phyloP scores from a whole-genome alignment of 2,888 invertebrate genomes.

The Polyommatus icarus region DNA sequence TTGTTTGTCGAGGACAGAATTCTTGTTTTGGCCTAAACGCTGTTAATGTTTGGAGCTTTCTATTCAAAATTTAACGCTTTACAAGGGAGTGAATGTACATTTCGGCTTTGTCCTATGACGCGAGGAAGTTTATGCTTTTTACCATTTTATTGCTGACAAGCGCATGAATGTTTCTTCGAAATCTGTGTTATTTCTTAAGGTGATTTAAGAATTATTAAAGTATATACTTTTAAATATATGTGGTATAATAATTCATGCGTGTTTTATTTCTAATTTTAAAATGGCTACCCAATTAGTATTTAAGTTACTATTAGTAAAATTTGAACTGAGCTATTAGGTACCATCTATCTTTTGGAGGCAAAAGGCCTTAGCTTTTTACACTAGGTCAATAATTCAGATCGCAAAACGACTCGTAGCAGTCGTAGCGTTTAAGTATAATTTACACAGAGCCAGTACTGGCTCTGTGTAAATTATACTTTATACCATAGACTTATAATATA shows the following conservation, averaged over 20 bases:
- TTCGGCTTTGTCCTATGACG: constrained; percentile 5
- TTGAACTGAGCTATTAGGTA: too few relatives aligned
- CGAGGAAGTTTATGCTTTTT: constrained; percentile 23
- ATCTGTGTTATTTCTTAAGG: constrained; percentile 44
- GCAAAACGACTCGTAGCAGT: too few relatives aligned
- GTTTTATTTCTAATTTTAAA: constrained; percentile 33
- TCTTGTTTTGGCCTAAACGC: constrained; percentile 18
- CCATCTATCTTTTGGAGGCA: too few relatives aligned
- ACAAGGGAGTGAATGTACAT: not conserved
- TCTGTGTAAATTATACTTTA: too few relatives aligned
- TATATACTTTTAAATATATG: constrained; percentile 46
- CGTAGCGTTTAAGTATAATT: too few relatives aligned
- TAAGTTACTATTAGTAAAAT: not conserved
- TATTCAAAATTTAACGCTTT: constrained; percentile 21
- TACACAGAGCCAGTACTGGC: too few relatives aligned
- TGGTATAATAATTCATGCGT: constrained; percentile 42
- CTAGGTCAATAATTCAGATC: too few relatives aligned
- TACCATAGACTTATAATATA: too few relatives aligned
- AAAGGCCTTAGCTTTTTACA: too few relatives aligned
- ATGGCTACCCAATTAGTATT: not conserved
- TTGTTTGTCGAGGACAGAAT: constrained; percentile 25
- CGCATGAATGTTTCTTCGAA: constrained; percentile 39
- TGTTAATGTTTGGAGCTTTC: constrained; percentile 28
- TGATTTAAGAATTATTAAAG: constrained; percentile 42
- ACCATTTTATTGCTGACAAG: constrained; percentile 35